Base-by-base conservation (phyloP, 2,888 invertebrate genomes). In the Gandaritis pyraliata region DNA sequence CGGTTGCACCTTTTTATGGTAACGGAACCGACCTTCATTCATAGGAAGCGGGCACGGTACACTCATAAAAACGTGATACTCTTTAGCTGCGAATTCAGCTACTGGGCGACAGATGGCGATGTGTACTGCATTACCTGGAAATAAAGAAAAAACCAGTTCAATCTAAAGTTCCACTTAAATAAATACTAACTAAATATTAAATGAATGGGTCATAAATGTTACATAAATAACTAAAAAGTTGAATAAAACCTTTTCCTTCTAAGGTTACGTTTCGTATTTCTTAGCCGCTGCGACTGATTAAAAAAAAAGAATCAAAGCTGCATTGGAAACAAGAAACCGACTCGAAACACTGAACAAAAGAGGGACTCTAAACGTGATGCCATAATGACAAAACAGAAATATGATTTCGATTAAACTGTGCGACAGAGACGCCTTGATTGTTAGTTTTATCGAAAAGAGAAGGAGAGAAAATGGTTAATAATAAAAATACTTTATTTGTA, bases 351-450 rank as follows among this genome's bases (percentile, higher is more conserved):
- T 81, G 87, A 82, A 91, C 91, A 92, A 92, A 88, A 80, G 90
- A 88, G 87, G 89, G 88, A 88, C 88, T 88, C 82, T 86, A 82
- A 90, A 92, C 84, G 88, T 81, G 90, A 90, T 90, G 88, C 89
- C 82, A 90, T 91, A 92, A 92, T 92, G 91, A 92, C 92, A 90
- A 91, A 90, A 91, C 90, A 91, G 91, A 92, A 92, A 92, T 91
- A 90, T 91, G 87, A 90, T 92, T 90, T 90, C 91, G 92, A 92
- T 91, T 90, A 89, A 89, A 89, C 77, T 72, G 88, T 81, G 85
- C 66, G 85, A 90, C 78, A 72, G 84, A 76, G 83, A 85, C 74
- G 75, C 77, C 66, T 64, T 67, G 73, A 84, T 86, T 75, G 72
- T 78, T 68, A 69, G 71, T 65, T 69, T 62, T 64, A 75, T 77